Evolutionary conservation across 2,888 invertebrate genomes (phyloP).

Genomic region (Xestoiulus laeticollis): DNA sequence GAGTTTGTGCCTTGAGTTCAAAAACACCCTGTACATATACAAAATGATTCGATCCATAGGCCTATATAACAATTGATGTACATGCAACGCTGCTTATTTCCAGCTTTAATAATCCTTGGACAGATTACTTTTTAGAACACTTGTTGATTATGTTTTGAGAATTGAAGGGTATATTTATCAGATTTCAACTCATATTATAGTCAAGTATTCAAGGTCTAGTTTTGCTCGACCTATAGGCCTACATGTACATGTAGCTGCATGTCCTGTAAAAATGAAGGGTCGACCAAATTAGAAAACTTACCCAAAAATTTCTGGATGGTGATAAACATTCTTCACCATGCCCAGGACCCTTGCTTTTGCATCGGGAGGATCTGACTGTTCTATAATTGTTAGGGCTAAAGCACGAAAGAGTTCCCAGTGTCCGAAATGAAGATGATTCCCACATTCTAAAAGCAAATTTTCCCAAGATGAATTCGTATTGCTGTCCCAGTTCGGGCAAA

Average conservation of each 20-base stretch:
- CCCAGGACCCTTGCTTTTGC: background rate
- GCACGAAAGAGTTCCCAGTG: conserved; percentile 46
- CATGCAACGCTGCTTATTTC: too few relatives aligned
- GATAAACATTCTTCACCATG: background rate
- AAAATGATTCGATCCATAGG: too few relatives aligned
- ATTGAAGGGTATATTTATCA: too few relatives aligned
- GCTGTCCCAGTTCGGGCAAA: background rate
- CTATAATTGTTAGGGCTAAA: background rate
- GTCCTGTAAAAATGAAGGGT: background rate
- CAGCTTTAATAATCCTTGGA: too few relatives aligned
- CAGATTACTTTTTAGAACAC: too few relatives aligned
- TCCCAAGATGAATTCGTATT: background rate
- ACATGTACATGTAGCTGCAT: background rate
- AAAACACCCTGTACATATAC: too few relatives aligned
- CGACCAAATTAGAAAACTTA: background rate
- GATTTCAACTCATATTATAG: too few relatives aligned
- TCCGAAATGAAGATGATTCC: conserved; percentile 43
- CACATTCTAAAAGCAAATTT: conserved; percentile 37
- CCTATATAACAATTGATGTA: too few relatives aligned
- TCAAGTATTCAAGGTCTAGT: too few relatives aligned
- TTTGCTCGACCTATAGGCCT: background rate
- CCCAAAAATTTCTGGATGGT: conserved; percentile 43
- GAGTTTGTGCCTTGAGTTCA: too few relatives aligned
- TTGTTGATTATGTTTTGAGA: too few relatives aligned
- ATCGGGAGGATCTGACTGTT: background rate